phyloP scores from a whole-genome alignment of 2,113 vertebrate genomes.

The Gadus chalcogrammus region DNA sequence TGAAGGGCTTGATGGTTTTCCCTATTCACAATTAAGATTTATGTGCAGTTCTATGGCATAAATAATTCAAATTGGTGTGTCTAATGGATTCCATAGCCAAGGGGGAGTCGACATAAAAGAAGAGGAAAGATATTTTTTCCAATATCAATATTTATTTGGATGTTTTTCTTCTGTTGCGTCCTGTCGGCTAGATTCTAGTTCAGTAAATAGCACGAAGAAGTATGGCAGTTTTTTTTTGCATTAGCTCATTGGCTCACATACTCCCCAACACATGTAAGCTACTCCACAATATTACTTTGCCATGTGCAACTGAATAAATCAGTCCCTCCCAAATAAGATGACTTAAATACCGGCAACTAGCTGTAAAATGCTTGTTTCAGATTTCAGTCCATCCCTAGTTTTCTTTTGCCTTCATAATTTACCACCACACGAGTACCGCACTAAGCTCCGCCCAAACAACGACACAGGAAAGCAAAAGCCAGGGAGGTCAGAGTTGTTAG shows the following conservation, averaged over 20 bases:
- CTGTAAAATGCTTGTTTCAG: neutral
- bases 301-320: neutral
- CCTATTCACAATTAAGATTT: conserved; percentile 39
- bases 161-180: conserved; percentile 12
- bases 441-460: neutral
- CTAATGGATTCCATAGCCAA: conserved; percentile 50
- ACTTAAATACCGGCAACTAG: neutral
- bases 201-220: too few relatives aligned
- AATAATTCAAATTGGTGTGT: conserved; percentile 48
- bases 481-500: neutral
- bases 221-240: too few relatives aligned
- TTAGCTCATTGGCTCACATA: too few relatives aligned
- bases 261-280: too few relatives aligned
- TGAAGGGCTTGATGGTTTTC: conserved; percentile 37
- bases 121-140: conserved; percentile 37
- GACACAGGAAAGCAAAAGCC: neutral
- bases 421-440: neutral
- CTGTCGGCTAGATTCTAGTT: too few relatives aligned
- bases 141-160: conserved; percentile 55
- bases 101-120: conserved; percentile 46
- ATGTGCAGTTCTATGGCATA: conserved; percentile 35
- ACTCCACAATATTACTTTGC: too few relatives aligned
- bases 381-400: neutral
- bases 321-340: neutral
- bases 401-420: neutral